Conservation (phyloP, 1,140 invertebrate species). For the Acromyrmex heyeri region DNA sequence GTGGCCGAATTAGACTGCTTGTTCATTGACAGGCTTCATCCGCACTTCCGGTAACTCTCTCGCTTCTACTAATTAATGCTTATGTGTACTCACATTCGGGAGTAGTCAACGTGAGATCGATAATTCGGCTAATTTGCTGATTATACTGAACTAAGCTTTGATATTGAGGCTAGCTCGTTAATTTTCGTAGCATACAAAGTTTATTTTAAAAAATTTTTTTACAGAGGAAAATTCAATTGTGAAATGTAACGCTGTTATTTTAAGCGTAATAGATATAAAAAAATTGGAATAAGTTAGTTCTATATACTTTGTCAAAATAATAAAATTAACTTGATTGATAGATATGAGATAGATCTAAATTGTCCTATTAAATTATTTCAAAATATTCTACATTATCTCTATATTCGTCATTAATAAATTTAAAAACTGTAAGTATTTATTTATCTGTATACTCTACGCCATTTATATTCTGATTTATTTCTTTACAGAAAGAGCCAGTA, state of each 20-base stretch:
- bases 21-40: conserved; percentile 61
- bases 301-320: not conserved
- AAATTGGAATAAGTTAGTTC: not conserved
- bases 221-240: conserved; percentile 17
- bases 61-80: conserved; percentile 69
- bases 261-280: not conserved
- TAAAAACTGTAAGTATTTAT: not conserved
- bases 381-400: not conserved
- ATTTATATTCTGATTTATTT: not conserved
- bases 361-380: not conserved
- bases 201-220: not conserved
- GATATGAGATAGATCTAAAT: not conserved
- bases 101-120: conserved; percentile 44
- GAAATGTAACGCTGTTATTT: not conserved
- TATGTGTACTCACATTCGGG: conserved; percentile 34
- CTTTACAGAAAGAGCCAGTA: too few species aligned
- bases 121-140: conserved; percentile 59
- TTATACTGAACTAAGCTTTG: conserved; percentile 46
- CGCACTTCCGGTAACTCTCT: conserved; percentile 66
- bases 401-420: not conserved
- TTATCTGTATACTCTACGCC: not conserved
- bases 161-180: conserved; percentile 11
- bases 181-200: conserved; percentile 14
- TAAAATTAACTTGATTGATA: not conserved
- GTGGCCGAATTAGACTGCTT: conserved; percentile 63